These are phyloP conservation scores for Rhinoraja longicauda DNA, from an alignment of 2,797 vertebrate species.

Conservation along the genomic window DNA sequence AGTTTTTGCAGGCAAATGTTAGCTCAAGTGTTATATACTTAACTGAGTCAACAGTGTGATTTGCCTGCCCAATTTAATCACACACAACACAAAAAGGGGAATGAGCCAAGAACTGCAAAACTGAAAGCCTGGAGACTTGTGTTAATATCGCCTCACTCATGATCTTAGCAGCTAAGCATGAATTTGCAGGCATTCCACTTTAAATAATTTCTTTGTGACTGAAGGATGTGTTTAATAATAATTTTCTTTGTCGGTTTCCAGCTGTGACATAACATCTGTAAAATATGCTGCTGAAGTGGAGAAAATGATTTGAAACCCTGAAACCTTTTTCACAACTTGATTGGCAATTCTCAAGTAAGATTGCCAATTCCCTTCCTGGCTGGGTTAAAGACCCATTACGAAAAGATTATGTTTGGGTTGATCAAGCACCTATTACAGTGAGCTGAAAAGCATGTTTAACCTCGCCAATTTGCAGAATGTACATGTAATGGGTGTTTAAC, in stretches of 20 bases:
- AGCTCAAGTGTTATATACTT: constrained; percentile 29
- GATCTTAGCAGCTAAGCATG: constrained; percentile 29
- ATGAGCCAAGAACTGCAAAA: constrained; percentile 23
- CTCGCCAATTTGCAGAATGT: background rate
- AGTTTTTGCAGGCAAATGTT: constrained; percentile 28
- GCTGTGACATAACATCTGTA: constrained; percentile 2
- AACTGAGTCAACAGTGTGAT: constrained; percentile 36
- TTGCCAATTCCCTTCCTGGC: background rate
- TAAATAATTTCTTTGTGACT: constrained; percentile 9
- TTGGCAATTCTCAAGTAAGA: background rate
- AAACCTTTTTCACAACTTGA: constrained; percentile 5
- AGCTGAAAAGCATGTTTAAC: background rate
- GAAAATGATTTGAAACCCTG: background rate
- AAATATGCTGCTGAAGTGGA: constrained; percentile 5
- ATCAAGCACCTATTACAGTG: background rate
- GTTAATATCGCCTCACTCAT: constrained; percentile 36
- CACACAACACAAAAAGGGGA: constrained; percentile 22
- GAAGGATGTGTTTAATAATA: constrained; percentile 10
- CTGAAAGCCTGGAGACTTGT: constrained; percentile 31
- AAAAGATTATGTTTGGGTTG: too few relatives aligned
- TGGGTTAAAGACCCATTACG: background rate
- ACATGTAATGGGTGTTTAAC: background rate
- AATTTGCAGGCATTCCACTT: background rate
- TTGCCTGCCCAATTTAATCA: constrained; percentile 12
- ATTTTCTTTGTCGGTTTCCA: constrained; percentile 24